phyloP scores from a whole-genome alignment of 2,797 vertebrate species.

The Aulostomus chinensis region DNA sequence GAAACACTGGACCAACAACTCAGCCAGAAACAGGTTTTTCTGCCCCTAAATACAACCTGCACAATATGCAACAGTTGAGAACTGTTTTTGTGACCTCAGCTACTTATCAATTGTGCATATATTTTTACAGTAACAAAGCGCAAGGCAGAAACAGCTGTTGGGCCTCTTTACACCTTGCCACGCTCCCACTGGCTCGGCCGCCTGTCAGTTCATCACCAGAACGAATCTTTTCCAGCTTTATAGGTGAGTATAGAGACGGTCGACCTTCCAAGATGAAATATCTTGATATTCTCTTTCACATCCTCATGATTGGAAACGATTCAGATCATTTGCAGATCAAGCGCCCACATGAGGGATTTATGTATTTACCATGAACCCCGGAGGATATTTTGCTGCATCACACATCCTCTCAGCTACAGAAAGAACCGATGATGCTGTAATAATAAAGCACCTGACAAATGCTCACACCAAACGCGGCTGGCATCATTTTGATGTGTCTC shows the following conservation, averaged over 20 bases:
- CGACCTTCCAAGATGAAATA: no score
- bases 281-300: no score
- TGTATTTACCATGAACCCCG: no score
- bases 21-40: conserved; percentile 25
- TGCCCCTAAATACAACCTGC: background rate
- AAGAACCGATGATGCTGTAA: no score
- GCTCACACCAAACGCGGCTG: no score
- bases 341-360: no score
- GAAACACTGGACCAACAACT: background rate
- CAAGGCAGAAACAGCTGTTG: conserved; percentile 16
- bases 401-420: no score
- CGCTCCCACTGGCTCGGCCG: conserved; percentile 27
- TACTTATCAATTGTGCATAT: background rate
- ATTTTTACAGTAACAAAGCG: conserved; percentile 27
- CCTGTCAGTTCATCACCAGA: conserved; percentile 8
- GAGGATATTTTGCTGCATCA: no score
- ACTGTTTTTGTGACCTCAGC: background rate
- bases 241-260: conserved; percentile 7
- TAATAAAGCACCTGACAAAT: no score
- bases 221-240: background rate
- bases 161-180: conserved; percentile 38
- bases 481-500: no score
- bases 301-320: no score
- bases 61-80: background rate
- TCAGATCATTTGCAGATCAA: no score